Conservation (phyloP, 2,888 invertebrate genomes). For the Sarcophaga caerulescens region DNA sequence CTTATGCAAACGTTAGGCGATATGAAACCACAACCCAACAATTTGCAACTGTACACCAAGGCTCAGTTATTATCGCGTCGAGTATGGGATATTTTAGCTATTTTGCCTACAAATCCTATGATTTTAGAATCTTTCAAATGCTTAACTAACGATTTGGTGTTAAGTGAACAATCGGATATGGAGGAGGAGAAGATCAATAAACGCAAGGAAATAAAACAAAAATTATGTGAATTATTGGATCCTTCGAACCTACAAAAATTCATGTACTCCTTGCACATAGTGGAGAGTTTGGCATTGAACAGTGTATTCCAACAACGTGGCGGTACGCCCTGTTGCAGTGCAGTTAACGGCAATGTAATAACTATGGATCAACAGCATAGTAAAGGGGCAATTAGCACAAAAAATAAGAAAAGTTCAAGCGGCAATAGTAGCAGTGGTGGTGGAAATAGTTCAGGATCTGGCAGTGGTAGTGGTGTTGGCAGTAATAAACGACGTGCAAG, state of each 20-base stretch:
- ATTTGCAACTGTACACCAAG: conserved; percentile 89
- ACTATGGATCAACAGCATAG: conserved; percentile 71
- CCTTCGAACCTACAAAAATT: conserved; percentile 95
- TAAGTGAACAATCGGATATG: conserved; percentile 72
- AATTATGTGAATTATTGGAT: conserved; percentile 89
- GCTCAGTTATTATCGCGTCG: conserved; percentile 94
- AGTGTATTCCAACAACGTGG: conserved; percentile 73
- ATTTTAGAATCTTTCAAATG: conserved; percentile 90
- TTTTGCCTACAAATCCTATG: conserved; percentile 94
- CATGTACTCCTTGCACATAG: conserved; percentile 96
- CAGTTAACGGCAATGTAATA: conserved; percentile 71
- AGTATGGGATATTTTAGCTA: conserved; percentile 96
- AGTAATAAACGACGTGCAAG: conserved; percentile 46
- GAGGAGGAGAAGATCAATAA: conserved; percentile 76
- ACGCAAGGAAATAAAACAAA: conserved; percentile 79
- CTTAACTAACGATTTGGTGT: conserved; percentile 81
- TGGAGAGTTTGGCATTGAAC: conserved; percentile 86
- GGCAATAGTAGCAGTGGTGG: conserved; percentile 59
- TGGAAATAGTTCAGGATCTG: conserved; percentile 51
- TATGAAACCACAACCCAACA: conserved; percentile 89
- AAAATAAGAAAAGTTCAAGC: conserved; percentile 69
- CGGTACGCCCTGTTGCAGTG: conserved; percentile 63
- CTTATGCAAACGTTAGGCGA: conserved; percentile 94
- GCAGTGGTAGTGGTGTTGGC: conserved; percentile 50
- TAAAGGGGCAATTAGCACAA: conserved; percentile 39